Evolutionary conservation across 2,888 invertebrate species (phyloP), one percentile per base, ranked within the genome.

Genomic region (Metalampra italica): DNA sequence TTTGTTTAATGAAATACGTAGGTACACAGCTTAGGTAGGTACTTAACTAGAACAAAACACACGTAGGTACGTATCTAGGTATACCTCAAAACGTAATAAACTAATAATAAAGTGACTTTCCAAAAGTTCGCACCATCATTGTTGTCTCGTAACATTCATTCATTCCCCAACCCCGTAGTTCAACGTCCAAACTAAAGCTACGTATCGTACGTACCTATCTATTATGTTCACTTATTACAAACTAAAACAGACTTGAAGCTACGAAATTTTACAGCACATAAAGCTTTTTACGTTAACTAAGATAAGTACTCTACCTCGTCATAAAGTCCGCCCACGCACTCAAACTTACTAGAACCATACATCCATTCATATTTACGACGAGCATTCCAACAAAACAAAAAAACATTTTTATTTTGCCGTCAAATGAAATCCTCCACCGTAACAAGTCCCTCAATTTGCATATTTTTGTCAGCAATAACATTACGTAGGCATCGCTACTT

Each of bases 401-500:
- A 2, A 34, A 34, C 9, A 34, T 34, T 11, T 11, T 11, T 11
- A 34, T 34, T 34, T 34, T 11, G 11, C 34, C 2, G 34, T 11
- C 2, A 34, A 34, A 34, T 34, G 7, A 34, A 34, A 34, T 7
- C 34, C 7, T 11, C 8, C 8, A 11, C 9, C 34, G 2, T 11
- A 2, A 9, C 1, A 11, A 11, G 34, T 12, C 37, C 12, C 13
- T 37, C 2, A 7, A 13, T 13, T 13, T 39, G 14, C 15, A 39
- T 13, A 13, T 14, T 14, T 14, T 13, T 36, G 7, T 39, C 8
- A 14, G 39, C 14, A 39, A 39, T 39, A 39, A 8, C 9, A 39
- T n/a, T 14, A n/a, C 39, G 14, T 39, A 37, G 37, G 5, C n/a
- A 5, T 14, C 12, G 14, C 8, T 64, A 80, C 85, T 83, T 75